Evolutionary conservation across 1,140 invertebrate genomes (phyloP).

Genomic region (Chironomus striatipennis): DNA sequence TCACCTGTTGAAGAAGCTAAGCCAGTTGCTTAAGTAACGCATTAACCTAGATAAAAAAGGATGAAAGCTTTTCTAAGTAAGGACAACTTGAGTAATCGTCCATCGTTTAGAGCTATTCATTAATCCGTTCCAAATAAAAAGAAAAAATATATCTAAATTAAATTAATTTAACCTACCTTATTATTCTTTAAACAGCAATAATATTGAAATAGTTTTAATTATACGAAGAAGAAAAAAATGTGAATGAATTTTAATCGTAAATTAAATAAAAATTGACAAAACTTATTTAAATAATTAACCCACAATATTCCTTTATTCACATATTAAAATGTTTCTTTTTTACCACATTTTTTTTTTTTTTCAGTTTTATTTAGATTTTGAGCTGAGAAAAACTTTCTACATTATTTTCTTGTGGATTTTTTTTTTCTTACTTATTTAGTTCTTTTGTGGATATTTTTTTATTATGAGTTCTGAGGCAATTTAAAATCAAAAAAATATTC

Average conservation of each 20-base stretch:
- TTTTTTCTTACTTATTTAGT: neutral
- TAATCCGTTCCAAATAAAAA: constrained; percentile 15
- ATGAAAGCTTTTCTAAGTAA: neutral
- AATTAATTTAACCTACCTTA: too few species aligned
- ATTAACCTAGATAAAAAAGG: neutral
- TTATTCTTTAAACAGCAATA: too few species aligned
- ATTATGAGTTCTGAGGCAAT: too few species aligned
- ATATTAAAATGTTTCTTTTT: neutral
- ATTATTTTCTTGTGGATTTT: neutral
- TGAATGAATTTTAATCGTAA: neutral
- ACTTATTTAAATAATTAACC: constrained; percentile 3
- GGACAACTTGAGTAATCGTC: neutral
- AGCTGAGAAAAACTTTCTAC: neutral
- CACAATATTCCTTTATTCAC: constrained; percentile 13
- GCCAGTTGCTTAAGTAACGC: neutral
- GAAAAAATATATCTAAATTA: too few species aligned
- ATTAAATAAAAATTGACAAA: neutral
- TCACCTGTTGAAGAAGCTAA: neutral
- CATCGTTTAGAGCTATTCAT: neutral
- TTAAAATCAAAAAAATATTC: too few species aligned
- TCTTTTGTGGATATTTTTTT: neutral
- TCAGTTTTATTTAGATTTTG: too few species aligned
- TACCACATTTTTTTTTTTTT: too few species aligned
- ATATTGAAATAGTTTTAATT: too few species aligned
- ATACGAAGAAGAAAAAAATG: too few species aligned